Evolutionary conservation across 64 coral and sea anemone genomes (phyloP), one percentile per base, ranked within the genome.

Genomic region (Dendronephthya gigantea): DNA sequence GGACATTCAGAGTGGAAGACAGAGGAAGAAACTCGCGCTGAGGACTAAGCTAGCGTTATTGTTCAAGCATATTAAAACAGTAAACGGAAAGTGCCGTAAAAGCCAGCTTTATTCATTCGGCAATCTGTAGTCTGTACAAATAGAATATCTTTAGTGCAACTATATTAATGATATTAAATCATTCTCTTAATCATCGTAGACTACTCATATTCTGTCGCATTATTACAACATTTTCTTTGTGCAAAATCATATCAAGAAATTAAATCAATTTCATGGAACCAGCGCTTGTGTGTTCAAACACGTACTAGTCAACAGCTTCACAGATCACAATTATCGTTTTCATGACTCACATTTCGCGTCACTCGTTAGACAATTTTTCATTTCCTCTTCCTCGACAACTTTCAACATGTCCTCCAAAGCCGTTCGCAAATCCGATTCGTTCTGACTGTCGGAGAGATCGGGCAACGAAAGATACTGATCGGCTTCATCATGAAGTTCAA

Each of bases 331-430:
- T 62, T 23, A 15, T 2, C 19, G n/a, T n/a, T n/a, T 23, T 27
- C 25, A 62, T n/a, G 55, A 23, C 55, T 62, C 4, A 62, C 55
- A 62, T 1, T 62, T 62, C 6, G 25, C 72, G 8, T 79, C 72
- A 36, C 29, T 35, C 32, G 12, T 79, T 39, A 79, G 2, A 12
- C 36, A 29, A 39, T 39, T 19, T 33, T 79, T 79, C 32, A 33
- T 36, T 39, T 79, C 72, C 28, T 79, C 72, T 39, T 79, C 72
- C 32, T 79, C 72, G 32, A 79, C 72, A 9, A 79, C 72, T 29
- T 79, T 79, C 72, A 79, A 19, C 72, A 79, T 79, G 36, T 79
- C 72, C 31, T 79, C 72, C 25, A 79, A 29, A 36, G 72, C 72
- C 32, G 72, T 79, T 19, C 72, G 10, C 30, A 79, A 19, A 10